These are phyloP conservation scores for Stegastes partitus DNA, from an alignment of 2,113 vertebrate genomes.

Conservation along the genomic window DNA sequence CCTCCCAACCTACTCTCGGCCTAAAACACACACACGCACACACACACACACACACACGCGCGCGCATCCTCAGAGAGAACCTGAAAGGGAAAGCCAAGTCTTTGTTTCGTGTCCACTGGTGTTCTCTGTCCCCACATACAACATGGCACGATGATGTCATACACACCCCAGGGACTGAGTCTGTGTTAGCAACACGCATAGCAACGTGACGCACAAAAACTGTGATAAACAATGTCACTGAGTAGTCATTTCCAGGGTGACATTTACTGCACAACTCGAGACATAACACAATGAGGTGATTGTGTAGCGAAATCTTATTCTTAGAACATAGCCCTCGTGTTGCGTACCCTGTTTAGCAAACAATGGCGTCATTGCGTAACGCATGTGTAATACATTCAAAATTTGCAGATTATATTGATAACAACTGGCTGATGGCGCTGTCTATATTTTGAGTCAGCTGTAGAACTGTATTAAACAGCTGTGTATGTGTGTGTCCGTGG, in stretches of 20 bases:
- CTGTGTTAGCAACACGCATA: constrained; percentile 44
- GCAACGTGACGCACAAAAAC: constrained; percentile 40
- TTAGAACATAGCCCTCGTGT: constrained; percentile 11
- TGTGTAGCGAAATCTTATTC: constrained; percentile 27
- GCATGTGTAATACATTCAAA: not conserved
- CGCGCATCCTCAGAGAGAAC: constrained; percentile 6
- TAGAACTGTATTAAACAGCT: not conserved
- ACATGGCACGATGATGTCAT: constrained; percentile 48
- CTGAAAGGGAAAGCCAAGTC: constrained; percentile 25
- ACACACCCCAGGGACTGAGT: constrained; percentile 3
- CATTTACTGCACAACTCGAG: constrained; percentile 52
- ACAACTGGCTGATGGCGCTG: not conserved
- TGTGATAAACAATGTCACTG: constrained; percentile 48
- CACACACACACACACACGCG: constrained; percentile 2
- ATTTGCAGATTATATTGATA: constrained; percentile 20
- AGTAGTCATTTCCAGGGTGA: constrained; percentile 54
- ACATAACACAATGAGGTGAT: constrained; percentile 38
- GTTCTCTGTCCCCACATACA: constrained; percentile 26
- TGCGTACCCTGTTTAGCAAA: constrained; percentile 31
- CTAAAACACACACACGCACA: constrained; percentile 1
- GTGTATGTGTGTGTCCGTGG: constrained; percentile 4
- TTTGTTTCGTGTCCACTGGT: constrained; percentile 35
- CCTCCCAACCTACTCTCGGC: not conserved
- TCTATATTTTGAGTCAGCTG: not conserved
- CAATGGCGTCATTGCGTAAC: constrained; percentile 34